Conservation (phyloP, 2,113 vertebrate genomes). For the Equus przewalskii region DNA sequence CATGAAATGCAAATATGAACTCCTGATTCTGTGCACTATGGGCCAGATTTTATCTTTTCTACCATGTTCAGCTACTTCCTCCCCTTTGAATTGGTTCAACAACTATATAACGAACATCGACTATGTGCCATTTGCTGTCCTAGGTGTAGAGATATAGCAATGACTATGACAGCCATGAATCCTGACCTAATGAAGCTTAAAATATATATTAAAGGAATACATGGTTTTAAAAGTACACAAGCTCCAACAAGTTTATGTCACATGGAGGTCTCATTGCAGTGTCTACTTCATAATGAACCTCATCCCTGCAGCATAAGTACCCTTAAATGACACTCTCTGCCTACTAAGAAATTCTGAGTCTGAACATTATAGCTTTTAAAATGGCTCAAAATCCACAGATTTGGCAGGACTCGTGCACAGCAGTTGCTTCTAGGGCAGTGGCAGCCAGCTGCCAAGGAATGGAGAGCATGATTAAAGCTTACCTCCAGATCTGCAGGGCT, state of each 20-base stretch:
- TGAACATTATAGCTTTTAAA: constrained; percentile 64
- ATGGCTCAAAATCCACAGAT: constrained; percentile 64
- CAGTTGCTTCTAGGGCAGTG: constrained; percentile 52
- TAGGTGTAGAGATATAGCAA: constrained; percentile 43
- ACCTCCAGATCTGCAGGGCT: neutral
- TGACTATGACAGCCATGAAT: constrained; percentile 45
- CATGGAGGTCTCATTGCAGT: neutral
- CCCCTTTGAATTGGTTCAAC: constrained; percentile 27
- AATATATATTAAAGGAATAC: constrained; percentile 57
- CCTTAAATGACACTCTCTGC: constrained; percentile 66
- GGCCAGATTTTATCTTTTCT: constrained; percentile 38
- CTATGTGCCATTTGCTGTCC: constrained; percentile 4
- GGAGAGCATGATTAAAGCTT: constrained; percentile 43
- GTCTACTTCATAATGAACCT: constrained; percentile 69
- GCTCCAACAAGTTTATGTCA: constrained; percentile 46
- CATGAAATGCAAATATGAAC: constrained; percentile 65
- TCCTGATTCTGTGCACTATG: constrained; percentile 27
- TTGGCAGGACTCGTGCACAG: constrained; percentile 48
- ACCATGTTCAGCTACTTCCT: neutral
- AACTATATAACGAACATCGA: constrained; percentile 27
- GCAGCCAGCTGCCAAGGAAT: constrained; percentile 1
- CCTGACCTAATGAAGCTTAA: constrained; percentile 70
- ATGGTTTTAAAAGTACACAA: constrained; percentile 58
- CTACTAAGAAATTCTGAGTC: constrained; percentile 65
- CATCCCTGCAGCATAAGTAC: constrained; percentile 35